Percentiles rank a stretch among this genome's conserved stretches.
Conservation (phyloP, 2,888 invertebrate genomes). For the Patella pellucida region DNA sequence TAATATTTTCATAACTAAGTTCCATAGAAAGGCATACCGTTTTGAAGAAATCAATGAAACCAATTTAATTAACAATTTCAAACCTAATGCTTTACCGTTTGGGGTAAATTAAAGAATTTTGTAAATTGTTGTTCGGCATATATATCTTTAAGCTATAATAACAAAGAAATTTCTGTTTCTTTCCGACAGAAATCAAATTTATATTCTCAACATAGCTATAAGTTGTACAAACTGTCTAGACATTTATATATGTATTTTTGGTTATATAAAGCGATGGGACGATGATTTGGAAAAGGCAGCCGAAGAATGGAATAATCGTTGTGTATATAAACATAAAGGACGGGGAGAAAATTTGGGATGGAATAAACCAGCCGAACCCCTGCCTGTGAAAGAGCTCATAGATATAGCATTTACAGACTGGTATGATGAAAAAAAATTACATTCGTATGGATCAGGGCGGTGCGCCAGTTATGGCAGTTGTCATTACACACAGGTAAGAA, state of each 20-base stretch:
- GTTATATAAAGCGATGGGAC: constrained; percentile 26
- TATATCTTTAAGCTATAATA: too few species aligned
- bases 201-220: neutral
- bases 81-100: too few species aligned
- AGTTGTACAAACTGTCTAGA: too few species aligned
- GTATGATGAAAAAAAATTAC: constrained; percentile 33
- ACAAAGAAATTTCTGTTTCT: neutral
- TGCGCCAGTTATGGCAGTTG: constrained; percentile 24
- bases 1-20: neutral
- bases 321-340: constrained; percentile 33
- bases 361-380: constrained; percentile 15
- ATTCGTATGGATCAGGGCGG: constrained; percentile 31
- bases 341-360: constrained; percentile 40
- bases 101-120: too few species aligned
- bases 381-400: constrained; percentile 19
- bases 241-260: too few species aligned
- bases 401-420: constrained; percentile 23
- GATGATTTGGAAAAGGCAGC: constrained; percentile 28
- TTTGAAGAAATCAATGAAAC: too few species aligned
- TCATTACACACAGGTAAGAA: constrained; percentile 39
- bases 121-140: too few species aligned
- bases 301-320: constrained; percentile 26
- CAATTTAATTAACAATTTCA: too few species aligned
- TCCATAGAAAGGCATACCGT: too few species aligned
- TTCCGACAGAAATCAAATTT: neutral